Evolutionary conservation across 2,888 invertebrate genomes (phyloP).

Genomic region (Alloplasta piceator): DNA sequence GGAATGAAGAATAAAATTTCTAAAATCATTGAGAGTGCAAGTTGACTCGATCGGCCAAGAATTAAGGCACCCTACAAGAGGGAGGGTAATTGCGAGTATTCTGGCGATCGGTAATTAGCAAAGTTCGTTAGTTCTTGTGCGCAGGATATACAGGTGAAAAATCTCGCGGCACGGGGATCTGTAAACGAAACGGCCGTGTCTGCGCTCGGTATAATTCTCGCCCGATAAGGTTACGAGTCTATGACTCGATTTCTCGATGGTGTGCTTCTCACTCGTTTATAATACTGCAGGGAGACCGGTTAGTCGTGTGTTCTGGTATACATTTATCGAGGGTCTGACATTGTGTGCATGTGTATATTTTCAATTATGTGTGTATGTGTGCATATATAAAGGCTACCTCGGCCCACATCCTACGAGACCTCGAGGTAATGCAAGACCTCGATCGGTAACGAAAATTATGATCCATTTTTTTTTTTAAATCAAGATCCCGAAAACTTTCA

Average conservation of each 20-base stretch:
- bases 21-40: too few species aligned
- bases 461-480: too few species aligned
- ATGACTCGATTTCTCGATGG: constrained; percentile 58
- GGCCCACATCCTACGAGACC: constrained; percentile 73
- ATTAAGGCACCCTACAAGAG: constrained; percentile 23
- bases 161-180: constrained; percentile 45
- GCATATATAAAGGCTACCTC: constrained; percentile 64
- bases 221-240: constrained; percentile 74
- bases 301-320: constrained; percentile 54
- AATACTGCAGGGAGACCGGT: constrained; percentile 59
- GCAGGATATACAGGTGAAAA: constrained; percentile 65
- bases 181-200: constrained; percentile 50
- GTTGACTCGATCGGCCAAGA: not conserved
- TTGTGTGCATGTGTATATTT: constrained; percentile 3
- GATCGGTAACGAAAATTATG: not conserved
- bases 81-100: constrained; percentile 18
- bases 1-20: too few species aligned
- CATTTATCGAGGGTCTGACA: constrained; percentile 52
- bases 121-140: constrained; percentile 69
- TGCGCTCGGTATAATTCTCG: constrained; percentile 66
- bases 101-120: constrained; percentile 65
- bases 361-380: not conserved
- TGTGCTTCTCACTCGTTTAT: constrained; percentile 50
- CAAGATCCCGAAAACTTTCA: too few species aligned
- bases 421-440: constrained; percentile 67